Conservation (phyloP, 1,140 invertebrate species). For the Anoplolepis gracilipes region DNA sequence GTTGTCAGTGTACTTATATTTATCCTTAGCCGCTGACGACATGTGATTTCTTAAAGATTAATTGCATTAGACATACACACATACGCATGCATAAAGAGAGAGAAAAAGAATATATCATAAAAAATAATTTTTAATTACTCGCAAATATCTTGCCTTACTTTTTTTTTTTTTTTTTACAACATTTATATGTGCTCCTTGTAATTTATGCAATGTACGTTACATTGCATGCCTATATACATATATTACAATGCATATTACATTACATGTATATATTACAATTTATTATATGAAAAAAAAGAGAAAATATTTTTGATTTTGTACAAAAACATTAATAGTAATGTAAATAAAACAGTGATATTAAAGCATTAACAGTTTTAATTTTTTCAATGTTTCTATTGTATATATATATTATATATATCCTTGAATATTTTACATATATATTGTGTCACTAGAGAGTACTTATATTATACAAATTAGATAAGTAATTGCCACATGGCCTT, state of each 20-base stretch:
- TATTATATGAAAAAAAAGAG: too few relatives aligned
- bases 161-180: neutral
- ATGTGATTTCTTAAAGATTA: neutral
- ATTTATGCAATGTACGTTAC: neutral
- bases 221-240: neutral
- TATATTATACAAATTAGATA: neutral
- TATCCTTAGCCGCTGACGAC: neutral
- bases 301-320: too few relatives aligned
- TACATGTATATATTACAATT: too few relatives aligned
- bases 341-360: neutral
- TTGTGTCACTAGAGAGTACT: neutral
- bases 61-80: neutral
- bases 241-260: too few relatives aligned
- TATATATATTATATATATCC: too few relatives aligned
- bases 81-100: too few relatives aligned
- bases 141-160: neutral
- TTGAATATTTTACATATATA: too few relatives aligned
- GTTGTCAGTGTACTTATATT: conserved; percentile 37
- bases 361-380: neutral
- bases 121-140: neutral
- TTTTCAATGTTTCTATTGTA: neutral
- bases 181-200: neutral
- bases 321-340: neutral
- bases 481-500: neutral
- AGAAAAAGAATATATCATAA: too few relatives aligned